Base-by-base conservation (phyloP, 2,797 vertebrate species). In the Sebastes iracundus region DNA sequence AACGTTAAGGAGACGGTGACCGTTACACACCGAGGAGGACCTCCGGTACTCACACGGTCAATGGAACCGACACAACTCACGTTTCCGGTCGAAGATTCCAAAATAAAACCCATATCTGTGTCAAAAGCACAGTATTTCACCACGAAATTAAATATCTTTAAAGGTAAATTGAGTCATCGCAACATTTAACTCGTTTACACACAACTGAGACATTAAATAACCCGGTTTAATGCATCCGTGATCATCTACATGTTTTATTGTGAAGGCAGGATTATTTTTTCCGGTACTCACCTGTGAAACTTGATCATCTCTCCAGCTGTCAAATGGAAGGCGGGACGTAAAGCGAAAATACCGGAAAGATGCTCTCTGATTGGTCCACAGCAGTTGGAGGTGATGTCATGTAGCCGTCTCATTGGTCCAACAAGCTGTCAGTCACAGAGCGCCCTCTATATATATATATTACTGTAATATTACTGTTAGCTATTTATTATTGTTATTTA, bases 301-400 rank as follows among this genome's bases (percentile, higher is more conserved):
- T 71, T 82, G 18, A 58, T 53, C 4, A 4, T 16, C 9, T 11
- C 7, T 2, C 0, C 18, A 76, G 35, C 69, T 68, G 66, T 76
- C 52, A 42, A 1, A 6, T 12, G 1, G 7, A 49, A 58, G 90
- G 92, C 83, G 86, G 90, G 75, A 52, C 65, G 0, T 79, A 35
- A 71, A 18, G 16, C 59, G 13, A 86, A 72, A 72, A 64, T 25
- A 75, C 76, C 42, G 58, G 42, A 75, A 71, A 35, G 1, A 13
- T 46, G 56, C 23, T 20, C 23, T 80, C 3, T 82, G 70, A 93
- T 92, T 94, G 92, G 94, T 70, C 66, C 10, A 33, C 1, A 23
- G 22, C 6, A 5, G 20, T 6, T 2, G 55, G 55, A 6, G 18
- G 9, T 32, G 77, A 80, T 83, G 87, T 72, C 64, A 88, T 90